These are phyloP conservation scores for Propithecus perrieri DNA, from an alignment of 2,797 vertebrate genomes.

Conservation along the genomic window DNA sequence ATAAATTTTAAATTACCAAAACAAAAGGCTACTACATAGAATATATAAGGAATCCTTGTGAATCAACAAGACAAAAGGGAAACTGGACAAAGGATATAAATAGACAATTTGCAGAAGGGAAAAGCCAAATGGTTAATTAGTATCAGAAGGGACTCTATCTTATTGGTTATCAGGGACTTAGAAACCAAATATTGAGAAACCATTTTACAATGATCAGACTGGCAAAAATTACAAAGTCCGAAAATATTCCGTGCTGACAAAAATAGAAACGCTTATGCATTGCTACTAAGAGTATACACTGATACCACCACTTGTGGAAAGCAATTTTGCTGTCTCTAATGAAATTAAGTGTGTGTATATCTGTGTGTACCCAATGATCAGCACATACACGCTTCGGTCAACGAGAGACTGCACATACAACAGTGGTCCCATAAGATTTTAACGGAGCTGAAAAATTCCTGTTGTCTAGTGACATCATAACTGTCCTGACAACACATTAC, in stretches of 20 bases:
- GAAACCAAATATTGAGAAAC: neutral
- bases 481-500: neutral
- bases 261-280: neutral
- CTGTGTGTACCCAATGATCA: neutral
- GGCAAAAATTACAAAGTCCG: constrained; percentile 1
- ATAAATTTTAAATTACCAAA: neutral
- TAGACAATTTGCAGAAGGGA: neutral
- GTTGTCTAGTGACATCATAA: neutral
- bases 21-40: neutral
- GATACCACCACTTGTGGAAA: neutral
- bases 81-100: neutral
- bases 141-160: neutral
- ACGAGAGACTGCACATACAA: neutral
- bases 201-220: neutral
- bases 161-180: neutral
- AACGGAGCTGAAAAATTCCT: neutral
- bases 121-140: neutral
- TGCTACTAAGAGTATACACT: neutral
- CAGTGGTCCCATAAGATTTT: neutral
- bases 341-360: neutral
- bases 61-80: neutral
- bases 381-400: neutral
- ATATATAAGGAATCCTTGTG: neutral
- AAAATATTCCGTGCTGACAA: neutral
- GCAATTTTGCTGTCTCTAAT: neutral